Evolutionary conservation across 2,888 invertebrate species (phyloP).

Genomic region (Phyto melanocephala): DNA sequence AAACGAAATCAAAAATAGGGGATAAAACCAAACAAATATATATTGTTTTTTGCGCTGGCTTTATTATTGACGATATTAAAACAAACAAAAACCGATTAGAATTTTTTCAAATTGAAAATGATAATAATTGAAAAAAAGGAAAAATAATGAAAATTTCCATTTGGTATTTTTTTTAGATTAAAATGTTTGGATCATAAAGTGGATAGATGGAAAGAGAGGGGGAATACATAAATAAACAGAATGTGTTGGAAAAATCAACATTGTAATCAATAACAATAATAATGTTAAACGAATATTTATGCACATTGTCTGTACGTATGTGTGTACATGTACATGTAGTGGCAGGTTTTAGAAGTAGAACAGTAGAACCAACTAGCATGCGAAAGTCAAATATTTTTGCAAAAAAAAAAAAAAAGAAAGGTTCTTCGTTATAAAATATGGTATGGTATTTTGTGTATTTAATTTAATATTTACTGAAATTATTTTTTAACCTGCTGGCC

Average conservation of each 20-base stretch:
- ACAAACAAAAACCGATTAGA: conserved; percentile 71
- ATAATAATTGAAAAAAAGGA: conserved; percentile 27
- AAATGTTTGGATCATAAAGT: neutral
- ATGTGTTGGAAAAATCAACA: conserved; percentile 43
- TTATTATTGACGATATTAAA: conserved; percentile 67
- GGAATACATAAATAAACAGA: conserved; percentile 1
- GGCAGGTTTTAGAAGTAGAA: neutral
- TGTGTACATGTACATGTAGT: neutral
- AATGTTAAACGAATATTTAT: neutral
- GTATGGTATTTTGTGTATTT: too few relatives aligned
- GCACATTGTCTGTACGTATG: too few relatives aligned
- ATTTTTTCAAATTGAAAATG: conserved; percentile 51
- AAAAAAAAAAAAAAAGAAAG: too few relatives aligned
- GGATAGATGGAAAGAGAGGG: neutral
- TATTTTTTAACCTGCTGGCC: too few relatives aligned
- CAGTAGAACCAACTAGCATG: neutral
- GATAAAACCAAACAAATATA: conserved; percentile 44
- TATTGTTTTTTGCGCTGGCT: neutral
- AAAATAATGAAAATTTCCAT: conserved; percentile 24
- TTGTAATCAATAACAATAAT: conserved; percentile 49
- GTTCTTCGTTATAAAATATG: too few relatives aligned
- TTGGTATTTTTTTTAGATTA: neutral
- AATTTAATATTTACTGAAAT: too few relatives aligned
- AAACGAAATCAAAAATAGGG: conserved; percentile 33
- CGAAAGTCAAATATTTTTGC: too few relatives aligned